Conservation (phyloP, 2,888 invertebrate genomes). For the Leucoptera coffeella region DNA sequence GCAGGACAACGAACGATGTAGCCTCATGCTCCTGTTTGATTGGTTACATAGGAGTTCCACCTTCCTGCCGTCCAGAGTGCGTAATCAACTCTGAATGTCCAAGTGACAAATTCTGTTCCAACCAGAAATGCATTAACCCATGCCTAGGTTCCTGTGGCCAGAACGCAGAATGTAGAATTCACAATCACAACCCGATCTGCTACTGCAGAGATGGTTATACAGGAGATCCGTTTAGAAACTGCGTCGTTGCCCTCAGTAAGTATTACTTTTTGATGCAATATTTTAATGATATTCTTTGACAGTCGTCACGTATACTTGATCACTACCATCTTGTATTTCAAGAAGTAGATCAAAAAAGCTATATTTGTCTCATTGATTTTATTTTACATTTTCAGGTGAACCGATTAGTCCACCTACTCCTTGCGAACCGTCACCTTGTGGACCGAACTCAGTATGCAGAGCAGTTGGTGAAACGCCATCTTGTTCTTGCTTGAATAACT, state of each 20-base stretch:
- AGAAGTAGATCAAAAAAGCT: background rate
- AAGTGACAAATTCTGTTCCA: conserved; percentile 67
- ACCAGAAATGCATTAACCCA: conserved; percentile 73
- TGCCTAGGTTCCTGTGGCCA: conserved; percentile 76
- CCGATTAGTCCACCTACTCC: conserved; percentile 34
- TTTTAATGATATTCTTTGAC: too few species aligned
- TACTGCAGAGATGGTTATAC: conserved; percentile 64
- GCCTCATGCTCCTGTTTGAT: conserved; percentile 71
- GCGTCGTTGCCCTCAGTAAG: conserved; percentile 32
- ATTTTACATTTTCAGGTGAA: conserved; percentile 16
- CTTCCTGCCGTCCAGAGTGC: conserved; percentile 77
- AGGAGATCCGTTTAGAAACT: conserved; percentile 78
- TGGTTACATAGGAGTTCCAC: conserved; percentile 69
- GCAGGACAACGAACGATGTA: conserved; percentile 47
- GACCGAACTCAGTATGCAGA: conserved; percentile 67
- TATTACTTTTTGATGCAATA: conserved; percentile 4
- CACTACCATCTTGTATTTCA: too few species aligned
- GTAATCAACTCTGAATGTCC: conserved; percentile 76
- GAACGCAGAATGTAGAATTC: conserved; percentile 68
- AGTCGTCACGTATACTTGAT: too few species aligned
- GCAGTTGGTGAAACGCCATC: conserved; percentile 50
- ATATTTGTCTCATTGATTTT: conserved; percentile 1
- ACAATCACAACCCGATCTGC: conserved; percentile 83
- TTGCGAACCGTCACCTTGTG: conserved; percentile 72
- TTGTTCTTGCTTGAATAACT: conserved; percentile 68